These are phyloP conservation scores for Coilia nasus DNA, from an alignment of 2,797 vertebrate genomes.

Conservation along the genomic window DNA sequence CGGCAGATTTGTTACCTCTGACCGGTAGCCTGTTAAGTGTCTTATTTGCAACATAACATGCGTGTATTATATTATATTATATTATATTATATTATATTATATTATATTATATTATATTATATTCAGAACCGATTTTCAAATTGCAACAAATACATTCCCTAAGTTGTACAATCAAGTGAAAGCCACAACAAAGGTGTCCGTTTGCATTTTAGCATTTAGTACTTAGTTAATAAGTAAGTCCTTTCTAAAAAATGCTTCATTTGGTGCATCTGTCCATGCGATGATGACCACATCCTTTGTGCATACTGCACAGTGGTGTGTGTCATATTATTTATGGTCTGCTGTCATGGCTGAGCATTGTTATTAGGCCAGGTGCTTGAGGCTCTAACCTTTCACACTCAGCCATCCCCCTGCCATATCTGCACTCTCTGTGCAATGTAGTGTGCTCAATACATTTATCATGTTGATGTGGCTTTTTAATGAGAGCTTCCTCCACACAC, in stretches of 20 bases:
- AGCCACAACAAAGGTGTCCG: too few relatives aligned
- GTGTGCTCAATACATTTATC: constrained; percentile 67
- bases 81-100: neutral
- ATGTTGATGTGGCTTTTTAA: constrained; percentile 69
- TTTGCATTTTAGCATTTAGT: too few relatives aligned
- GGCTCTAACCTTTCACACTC: constrained; percentile 72
- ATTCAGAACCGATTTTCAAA: too few relatives aligned
- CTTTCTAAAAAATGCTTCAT: neutral
- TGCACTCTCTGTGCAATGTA: neutral
- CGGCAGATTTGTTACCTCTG: neutral
- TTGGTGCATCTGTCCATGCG: neutral
- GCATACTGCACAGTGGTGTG: neutral
- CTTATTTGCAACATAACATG: too few relatives aligned
- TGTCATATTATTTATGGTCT: constrained; percentile 77
- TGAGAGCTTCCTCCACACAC: constrained; percentile 54
- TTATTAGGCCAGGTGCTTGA: constrained; percentile 67
- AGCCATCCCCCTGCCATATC: constrained; percentile 64
- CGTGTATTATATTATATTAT: neutral
- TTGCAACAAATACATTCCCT: too few relatives aligned
- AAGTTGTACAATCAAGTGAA: too few relatives aligned
- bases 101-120: too few relatives aligned
- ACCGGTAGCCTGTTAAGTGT: too few relatives aligned
- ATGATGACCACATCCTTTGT: neutral
- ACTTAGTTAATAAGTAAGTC: too few relatives aligned
- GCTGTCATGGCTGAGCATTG: constrained; percentile 73